Conservation (phyloP, 2,113 vertebrate genomes). For the Alexandromys fortis region DNA sequence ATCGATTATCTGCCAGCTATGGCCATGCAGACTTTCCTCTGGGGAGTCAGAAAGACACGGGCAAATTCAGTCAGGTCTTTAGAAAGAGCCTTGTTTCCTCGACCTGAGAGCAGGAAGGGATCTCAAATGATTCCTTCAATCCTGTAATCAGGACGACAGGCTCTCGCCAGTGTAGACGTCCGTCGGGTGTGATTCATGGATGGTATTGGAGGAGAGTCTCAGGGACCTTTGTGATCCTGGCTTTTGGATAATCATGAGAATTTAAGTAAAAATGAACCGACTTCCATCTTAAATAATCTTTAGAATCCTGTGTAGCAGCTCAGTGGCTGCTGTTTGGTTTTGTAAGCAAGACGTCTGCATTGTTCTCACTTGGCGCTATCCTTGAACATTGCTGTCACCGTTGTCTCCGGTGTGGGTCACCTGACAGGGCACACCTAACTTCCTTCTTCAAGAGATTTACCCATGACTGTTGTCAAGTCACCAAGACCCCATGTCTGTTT, state of each 20-base stretch:
- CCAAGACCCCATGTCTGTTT: not conserved
- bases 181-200: not conserved
- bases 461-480: not conserved
- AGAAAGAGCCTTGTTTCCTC: not conserved
- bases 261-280: not conserved
- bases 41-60: not conserved
- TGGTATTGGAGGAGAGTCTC: not conserved
- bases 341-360: not conserved
- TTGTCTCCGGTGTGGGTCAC: not conserved
- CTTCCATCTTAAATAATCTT: not conserved
- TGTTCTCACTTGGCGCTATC: not conserved
- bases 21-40: constrained; percentile 15
- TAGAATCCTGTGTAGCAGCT: not conserved
- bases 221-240: not conserved
- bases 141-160: not conserved
- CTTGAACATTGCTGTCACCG: not conserved
- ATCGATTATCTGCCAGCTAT: constrained; percentile 24
- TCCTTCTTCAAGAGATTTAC: not conserved
- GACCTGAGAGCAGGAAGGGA: not conserved
- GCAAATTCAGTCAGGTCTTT: not conserved
- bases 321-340: constrained; percentile 1
- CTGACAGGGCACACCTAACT: not conserved
- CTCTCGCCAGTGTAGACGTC: not conserved
- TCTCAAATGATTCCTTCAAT: not conserved
- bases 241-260: not conserved